Base-by-base conservation (phyloP, 2,888 invertebrate species). In the Sinohyriopsis cumingii region DNA sequence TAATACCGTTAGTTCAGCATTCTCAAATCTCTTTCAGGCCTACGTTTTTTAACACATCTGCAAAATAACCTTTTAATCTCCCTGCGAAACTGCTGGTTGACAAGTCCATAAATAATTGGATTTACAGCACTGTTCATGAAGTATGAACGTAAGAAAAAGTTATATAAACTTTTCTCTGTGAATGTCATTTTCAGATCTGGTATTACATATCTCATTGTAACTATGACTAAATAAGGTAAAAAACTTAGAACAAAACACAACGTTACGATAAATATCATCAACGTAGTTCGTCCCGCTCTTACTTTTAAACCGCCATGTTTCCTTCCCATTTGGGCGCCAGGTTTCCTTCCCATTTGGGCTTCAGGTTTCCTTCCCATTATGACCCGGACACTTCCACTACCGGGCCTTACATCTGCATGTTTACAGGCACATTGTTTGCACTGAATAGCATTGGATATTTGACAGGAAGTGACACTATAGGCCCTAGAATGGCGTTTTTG, bases 191-290 rank as follows among this genome's bases (percentile, higher is more conserved):
- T 22, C 65, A 73, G 60, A 20, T 68, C 57, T 18, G 69, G 72
- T 15, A 71, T 65, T 12, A 75, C 70, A 53, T 76, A 79, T 20
- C 81, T 65, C 60, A 81, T 69, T 20, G 79, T 75, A 4, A 71
- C 77, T 53, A 83, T 73, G 2, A 75, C 73, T 28, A 80, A 73
- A 69, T 75, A 83, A 7, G 83, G 83, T 55, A 83, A 72, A 66
- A 83, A 83, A 6, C 80, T 79, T 3, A 83, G n/a, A 1, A 81
- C 73, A 63, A 78, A 82, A 12, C 77, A 68, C 12, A 81, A 64
- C 5, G 83, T 79, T 61, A 83, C 81, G 57, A 79, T 73, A 64
- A 79, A 80, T 69, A 83, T 65, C 72, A 81, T 81, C 22, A 80
- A 61, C 3, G 83, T 80, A 18, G 83, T 81, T 24, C 76, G 64